These are phyloP conservation scores for Polydrusus tereticollis DNA, from an alignment of 2,888 invertebrate genomes.

Conservation along the genomic window DNA sequence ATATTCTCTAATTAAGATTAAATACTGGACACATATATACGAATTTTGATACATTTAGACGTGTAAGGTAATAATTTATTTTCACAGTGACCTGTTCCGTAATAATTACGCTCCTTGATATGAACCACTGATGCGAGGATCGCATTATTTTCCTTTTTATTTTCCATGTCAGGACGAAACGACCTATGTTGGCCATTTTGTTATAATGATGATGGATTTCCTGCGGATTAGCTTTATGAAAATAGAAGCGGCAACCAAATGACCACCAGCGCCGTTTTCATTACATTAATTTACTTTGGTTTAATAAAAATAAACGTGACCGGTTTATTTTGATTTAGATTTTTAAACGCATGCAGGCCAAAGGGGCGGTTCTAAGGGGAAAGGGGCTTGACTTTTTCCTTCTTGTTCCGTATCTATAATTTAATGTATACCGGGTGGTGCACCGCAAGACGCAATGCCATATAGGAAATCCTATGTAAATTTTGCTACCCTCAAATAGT, in stretches of 20 bases:
- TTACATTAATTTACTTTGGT: conserved; percentile 22
- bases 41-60: neutral
- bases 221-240: conserved; percentile 30
- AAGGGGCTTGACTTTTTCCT: too few species aligned
- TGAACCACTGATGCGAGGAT: conserved; percentile 28
- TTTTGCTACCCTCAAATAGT: too few species aligned
- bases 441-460: too few species aligned
- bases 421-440: too few species aligned
- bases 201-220: conserved; percentile 42
- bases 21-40: neutral
- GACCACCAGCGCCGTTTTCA: conserved; percentile 4
- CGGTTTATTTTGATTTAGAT: too few species aligned
- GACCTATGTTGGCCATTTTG: conserved; percentile 32
- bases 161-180: conserved; percentile 17
- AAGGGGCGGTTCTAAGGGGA: too few species aligned
- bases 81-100: neutral
- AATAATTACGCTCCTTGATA: neutral
- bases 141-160: conserved; percentile 33
- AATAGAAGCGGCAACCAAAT: conserved; percentile 8
- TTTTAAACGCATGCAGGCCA: too few species aligned
- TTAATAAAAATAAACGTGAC: neutral
- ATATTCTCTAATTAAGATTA: neutral
- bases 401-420: too few species aligned
- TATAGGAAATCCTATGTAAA: too few species aligned
- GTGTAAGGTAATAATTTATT: neutral